A percentile compares a stretch with the other conserved stretches of the same genome.
These are phyloP conservation scores for Lucilia sericata DNA, from an alignment of 1,140 invertebrate genomes.

Conservation along the genomic window DNA sequence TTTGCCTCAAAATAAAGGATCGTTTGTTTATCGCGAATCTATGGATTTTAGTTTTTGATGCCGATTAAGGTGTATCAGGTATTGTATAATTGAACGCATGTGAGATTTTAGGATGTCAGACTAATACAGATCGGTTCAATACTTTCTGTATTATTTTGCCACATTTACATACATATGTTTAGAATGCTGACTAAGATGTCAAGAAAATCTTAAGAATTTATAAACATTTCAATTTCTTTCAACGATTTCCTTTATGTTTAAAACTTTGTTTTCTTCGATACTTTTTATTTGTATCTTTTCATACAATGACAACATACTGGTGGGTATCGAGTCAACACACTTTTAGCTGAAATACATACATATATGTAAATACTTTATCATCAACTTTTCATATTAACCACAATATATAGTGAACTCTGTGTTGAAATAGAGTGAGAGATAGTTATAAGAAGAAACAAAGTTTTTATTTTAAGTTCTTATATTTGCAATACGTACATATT, in stretches of 20 bases:
- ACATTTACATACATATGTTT: background rate
- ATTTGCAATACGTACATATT: background rate
- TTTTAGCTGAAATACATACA: background rate
- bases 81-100: too few species aligned
- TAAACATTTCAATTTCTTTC: constrained; percentile 5
- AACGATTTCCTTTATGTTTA: background rate
- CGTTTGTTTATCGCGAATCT: too few species aligned
- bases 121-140: too few species aligned
- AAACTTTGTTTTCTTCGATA: too few species aligned
- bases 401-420: background rate
- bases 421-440: background rate
- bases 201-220: background rate
- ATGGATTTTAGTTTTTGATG: too few species aligned
- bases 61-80: too few species aligned
- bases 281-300: too few species aligned
- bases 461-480: too few species aligned
- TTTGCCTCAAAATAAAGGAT: too few species aligned
- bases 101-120: too few species aligned
- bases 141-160: too few species aligned
- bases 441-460: too few species aligned
- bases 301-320: background rate
- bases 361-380: background rate
- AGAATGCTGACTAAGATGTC: background rate
- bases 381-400: constrained; percentile 12
- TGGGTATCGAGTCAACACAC: background rate